Evolutionary conservation across 1,140 invertebrate genomes (phyloP), one percentile per base, ranked within the genome.

Genomic region (Cecropterus lyciades): DNA sequence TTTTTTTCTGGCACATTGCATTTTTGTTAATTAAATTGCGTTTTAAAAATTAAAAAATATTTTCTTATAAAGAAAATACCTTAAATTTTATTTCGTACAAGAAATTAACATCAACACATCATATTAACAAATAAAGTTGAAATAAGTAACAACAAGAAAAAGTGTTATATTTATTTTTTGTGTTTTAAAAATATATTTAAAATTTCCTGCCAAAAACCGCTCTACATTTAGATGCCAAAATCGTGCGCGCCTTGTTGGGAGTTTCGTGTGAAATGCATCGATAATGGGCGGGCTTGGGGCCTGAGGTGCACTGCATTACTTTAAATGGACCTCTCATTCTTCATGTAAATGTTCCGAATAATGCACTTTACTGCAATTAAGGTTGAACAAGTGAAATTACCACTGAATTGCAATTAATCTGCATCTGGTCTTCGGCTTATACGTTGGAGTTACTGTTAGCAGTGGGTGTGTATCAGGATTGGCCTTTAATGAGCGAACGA

Each of bases 191-290:
- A 9, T 33, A 14, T 14, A 8, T 16, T 13, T 43, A 13, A 59
- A 11, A 45, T 11, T 27, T n/a, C n/a, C 9, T 27, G 42, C 20
- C 55, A 59, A 59, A 59, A 59, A 30, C n/a, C 16, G 13, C 17
- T 45, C 10, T 9, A 24, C 48, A 53, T 64, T 65, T 20, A 27
- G 49, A n/a, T 55, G 52, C 27, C 55, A 52, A 27, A 27, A 43
- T 52, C 66, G 56, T 42, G 46, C 59, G 52, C 64, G 46, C 49
- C 45, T 56, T 56, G 63, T 65, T 45, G 42, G 17, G 33, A 10
- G 67, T 62, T 65, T 73, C 71, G 68, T 73, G 71, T 70, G 71
- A 73, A 65, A 59, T 20, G 15, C 57, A 67, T 60, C 68, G 60
- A 65, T 73, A 73, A 66, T 71, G 66, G 53, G 56, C 33, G n/a